These are phyloP conservation scores for Ia io DNA, from an alignment of 2,113 vertebrate species.

Conservation along the genomic window DNA sequence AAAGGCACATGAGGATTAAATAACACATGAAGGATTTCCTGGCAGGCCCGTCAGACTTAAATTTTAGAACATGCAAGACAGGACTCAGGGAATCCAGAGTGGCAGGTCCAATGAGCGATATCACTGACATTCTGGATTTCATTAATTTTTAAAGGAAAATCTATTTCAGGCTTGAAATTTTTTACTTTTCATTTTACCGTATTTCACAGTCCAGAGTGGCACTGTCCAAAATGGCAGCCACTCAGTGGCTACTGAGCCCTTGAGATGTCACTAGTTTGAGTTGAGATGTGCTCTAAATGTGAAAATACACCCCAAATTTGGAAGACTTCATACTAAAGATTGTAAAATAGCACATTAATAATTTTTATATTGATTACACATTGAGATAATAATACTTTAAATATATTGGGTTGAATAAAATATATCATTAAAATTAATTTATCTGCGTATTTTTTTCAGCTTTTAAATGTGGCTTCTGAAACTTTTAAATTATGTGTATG, in stretches of 20 bases:
- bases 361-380: neutral
- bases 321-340: neutral
- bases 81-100: neutral
- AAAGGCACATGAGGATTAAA: constrained; percentile 25
- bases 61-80: neutral
- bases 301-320: neutral
- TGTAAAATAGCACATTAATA: neutral
- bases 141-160: constrained; percentile 28
- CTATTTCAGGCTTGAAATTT: neutral
- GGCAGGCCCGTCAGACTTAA: constrained; percentile 1
- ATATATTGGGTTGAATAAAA: neutral
- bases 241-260: neutral
- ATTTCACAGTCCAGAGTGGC: neutral
- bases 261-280: neutral
- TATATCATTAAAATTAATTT: neutral
- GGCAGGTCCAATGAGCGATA: neutral
- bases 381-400: neutral
- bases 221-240: neutral
- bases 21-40: constrained; percentile 30
- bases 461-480: neutral
- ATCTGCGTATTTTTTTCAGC: neutral
- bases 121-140: neutral
- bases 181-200: constrained; percentile 28
- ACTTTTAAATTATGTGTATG: neutral
- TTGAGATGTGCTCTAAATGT: neutral